phyloP scores from a whole-genome alignment of 2,888 invertebrate species.

The Nymphalis urticae region DNA sequence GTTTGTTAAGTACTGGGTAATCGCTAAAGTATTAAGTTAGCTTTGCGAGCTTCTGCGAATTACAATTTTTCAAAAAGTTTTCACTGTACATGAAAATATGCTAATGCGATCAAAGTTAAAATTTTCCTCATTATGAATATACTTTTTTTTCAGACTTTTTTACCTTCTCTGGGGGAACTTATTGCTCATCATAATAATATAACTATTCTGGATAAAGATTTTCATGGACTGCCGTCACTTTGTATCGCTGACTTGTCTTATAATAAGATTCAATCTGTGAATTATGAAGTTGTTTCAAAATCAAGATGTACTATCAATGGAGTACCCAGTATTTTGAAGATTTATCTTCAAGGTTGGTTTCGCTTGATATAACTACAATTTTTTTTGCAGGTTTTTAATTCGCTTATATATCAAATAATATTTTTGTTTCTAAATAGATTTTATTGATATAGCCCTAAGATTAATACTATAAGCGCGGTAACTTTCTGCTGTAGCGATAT shows the following conservation, averaged over 20 bases:
- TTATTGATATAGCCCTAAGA: neutral
- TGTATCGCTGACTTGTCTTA: conserved; percentile 90
- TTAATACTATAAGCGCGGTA: neutral
- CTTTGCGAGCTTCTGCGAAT: conserved; percentile 42
- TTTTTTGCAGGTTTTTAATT: neutral
- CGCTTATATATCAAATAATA: neutral
- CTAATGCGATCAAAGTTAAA: neutral
- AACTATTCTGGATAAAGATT: conserved; percentile 88
- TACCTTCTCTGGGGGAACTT: conserved; percentile 88
- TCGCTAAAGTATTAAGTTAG: conserved; percentile 39
- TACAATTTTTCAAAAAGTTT: neutral
- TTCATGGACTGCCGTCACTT: conserved; percentile 90
- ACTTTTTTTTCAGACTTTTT: conserved; percentile 84
- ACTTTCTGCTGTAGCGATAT: conserved; percentile 14
- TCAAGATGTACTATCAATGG: conserved; percentile 90
- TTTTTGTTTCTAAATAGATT: neutral
- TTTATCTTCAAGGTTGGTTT: conserved; percentile 88
- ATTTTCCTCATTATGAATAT: neutral
- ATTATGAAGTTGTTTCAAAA: conserved; percentile 88
- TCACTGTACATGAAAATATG: neutral
- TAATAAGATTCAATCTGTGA: conserved; percentile 87
- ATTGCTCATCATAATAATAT: conserved; percentile 90
- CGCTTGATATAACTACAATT: conserved; percentile 2
- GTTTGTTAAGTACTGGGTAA: conserved; percentile 66
- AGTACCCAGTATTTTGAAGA: conserved; percentile 88